Evolutionary conservation across 2,888 invertebrate genomes (phyloP).

Genomic region (Caenorhabditis sp.): DNA sequence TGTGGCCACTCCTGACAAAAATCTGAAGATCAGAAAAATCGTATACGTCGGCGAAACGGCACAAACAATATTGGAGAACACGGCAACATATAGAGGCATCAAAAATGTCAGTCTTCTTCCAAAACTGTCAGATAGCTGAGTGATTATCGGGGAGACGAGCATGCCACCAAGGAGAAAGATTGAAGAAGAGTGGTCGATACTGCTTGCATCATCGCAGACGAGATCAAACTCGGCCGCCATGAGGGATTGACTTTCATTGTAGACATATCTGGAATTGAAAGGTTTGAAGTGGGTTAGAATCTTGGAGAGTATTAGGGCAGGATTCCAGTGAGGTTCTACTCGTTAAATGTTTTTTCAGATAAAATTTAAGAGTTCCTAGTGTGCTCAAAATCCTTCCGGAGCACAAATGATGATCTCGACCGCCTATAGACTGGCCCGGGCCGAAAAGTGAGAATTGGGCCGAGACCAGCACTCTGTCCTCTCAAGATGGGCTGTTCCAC

Average conservation of each 20-base stretch:
- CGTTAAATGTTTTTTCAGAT: no score
- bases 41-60: conserved; percentile 57
- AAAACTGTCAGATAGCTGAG: conserved; percentile 59
- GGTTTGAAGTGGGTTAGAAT: no score
- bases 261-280: conserved; percentile 19
- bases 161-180: conserved; percentile 64
- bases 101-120: conserved; percentile 65
- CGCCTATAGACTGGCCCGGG: no score
- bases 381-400: no score
- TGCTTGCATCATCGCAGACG: conserved; percentile 58
- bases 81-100: conserved; percentile 57
- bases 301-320: no score
- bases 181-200: conserved; percentile 58
- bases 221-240: conserved; percentile 58
- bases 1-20: conserved; percentile 65
- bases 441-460: no score
- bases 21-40: conserved; percentile 61
- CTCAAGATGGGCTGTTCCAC: no score
- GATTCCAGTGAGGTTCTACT: no score
- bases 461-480: no score
- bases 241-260: conserved; percentile 23
- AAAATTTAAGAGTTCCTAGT: no score
- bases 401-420: no score
- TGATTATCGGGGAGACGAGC: conserved; percentile 59
- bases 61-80: conserved; percentile 61